Conservation (phyloP, 2,888 invertebrate genomes). For the Hirtodrosophila cameraria region DNA sequence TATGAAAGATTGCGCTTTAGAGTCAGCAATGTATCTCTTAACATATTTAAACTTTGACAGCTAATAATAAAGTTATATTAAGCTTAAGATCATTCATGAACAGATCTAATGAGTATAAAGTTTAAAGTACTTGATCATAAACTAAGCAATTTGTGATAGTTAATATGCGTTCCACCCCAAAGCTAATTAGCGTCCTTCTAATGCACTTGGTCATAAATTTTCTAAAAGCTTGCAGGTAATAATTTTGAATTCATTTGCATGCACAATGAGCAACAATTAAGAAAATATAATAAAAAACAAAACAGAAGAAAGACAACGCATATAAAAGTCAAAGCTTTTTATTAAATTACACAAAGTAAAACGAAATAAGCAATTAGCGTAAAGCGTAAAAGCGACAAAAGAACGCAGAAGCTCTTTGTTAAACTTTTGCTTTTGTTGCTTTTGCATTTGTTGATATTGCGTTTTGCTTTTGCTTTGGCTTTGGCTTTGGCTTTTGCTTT, state of each 20-base stretch:
- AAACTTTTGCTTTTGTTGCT: conserved; percentile 38
- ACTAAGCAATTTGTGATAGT: background rate
- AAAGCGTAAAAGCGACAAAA: conserved; percentile 33
- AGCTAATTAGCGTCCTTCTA: conserved; percentile 46
- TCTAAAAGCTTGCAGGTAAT: conserved; percentile 19
- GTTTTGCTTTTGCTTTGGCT: no score
- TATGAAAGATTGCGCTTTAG: no score
- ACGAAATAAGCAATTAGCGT: conserved; percentile 36
- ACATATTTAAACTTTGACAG: no score
- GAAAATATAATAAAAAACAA: conserved; percentile 10
- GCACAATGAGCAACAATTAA: conserved; percentile 23
- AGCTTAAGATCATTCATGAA: conserved; percentile 7
- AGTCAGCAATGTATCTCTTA: no score
- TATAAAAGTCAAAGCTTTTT: conserved; percentile 31
- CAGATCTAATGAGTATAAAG: conserved; percentile 1
- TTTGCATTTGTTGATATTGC: no score
- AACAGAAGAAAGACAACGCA: no score
- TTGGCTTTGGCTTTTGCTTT: no score
- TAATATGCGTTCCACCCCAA: background rate
- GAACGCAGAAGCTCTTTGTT: conserved; percentile 39
- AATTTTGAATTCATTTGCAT: conserved; percentile 42
- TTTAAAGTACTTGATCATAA: background rate
- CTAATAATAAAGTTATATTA: no score
- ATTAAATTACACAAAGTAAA: conserved; percentile 40
- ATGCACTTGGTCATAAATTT: conserved; percentile 22